Conservation (phyloP, 2,797 vertebrate genomes). For the Geotrypetes seraphini region DNA sequence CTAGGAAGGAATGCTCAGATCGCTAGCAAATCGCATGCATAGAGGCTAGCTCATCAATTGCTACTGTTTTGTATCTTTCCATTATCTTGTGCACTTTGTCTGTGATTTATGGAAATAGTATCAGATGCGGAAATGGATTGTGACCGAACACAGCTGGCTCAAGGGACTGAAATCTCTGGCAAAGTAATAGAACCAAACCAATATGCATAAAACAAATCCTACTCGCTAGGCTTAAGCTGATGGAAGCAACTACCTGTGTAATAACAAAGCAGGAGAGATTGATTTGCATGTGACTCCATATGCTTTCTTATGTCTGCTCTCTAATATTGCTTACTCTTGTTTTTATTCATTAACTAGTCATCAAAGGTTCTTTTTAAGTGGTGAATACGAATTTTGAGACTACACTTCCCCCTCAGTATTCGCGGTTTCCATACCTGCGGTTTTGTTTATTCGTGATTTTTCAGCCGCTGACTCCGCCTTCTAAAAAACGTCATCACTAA, state of each 20-base stretch:
- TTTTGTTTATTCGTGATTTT: too few relatives aligned
- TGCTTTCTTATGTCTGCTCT: conserved; percentile 11
- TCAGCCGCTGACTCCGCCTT: too few relatives aligned
- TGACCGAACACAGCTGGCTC: conserved; percentile 56
- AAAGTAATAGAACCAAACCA: conserved; percentile 59
- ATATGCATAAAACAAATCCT: conserved; percentile 64
- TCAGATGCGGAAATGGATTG: conserved; percentile 61
- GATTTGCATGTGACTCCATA: conserved; percentile 39
- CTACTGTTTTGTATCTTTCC: conserved; percentile 36
- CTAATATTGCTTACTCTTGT: conserved; percentile 22
- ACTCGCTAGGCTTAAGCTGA: conserved; percentile 42
- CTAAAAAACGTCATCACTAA: too few relatives aligned
- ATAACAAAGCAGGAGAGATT: conserved; percentile 45
- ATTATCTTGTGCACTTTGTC: conserved; percentile 49
- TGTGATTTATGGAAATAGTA: conserved; percentile 61
- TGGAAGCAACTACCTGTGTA: conserved; percentile 62
- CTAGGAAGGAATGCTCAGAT: conserved; percentile 18
- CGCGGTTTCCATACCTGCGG: too few relatives aligned
- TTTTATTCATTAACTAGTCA: conserved; percentile 12
- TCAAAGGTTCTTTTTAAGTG: conserved; percentile 9
- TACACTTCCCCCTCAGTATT: too few relatives aligned
- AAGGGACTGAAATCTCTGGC: conserved; percentile 54
- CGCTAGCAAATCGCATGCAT: conserved; percentile 33
- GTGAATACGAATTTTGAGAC: too few relatives aligned
- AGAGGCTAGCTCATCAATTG: conserved; percentile 25